Conservation (phyloP, 2,888 invertebrate species). For the Pollenia griseotomentosa region DNA sequence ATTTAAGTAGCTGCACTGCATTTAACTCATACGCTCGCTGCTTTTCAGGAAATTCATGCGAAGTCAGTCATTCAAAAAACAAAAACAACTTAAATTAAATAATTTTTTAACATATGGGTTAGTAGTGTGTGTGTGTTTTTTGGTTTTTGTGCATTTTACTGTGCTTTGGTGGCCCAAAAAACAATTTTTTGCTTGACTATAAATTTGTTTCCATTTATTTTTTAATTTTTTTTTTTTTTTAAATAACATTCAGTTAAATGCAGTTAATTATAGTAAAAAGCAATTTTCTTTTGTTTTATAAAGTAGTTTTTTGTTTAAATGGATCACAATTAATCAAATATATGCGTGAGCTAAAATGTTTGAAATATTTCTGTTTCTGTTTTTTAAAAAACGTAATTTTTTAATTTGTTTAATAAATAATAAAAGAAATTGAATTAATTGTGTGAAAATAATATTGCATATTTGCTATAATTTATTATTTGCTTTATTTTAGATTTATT, state of each 20-base stretch:
- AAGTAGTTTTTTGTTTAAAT: neutral
- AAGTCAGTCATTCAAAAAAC: slow-evolving; percentile 61
- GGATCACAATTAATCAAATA: neutral
- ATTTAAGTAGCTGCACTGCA: slow-evolving; percentile 20
- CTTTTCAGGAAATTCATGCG: slow-evolving; percentile 66
- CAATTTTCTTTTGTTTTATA: slow-evolving; percentile 23
- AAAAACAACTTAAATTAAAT: slow-evolving; percentile 28
- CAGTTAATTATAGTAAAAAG: slow-evolving; percentile 59
- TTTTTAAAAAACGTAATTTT: neutral
- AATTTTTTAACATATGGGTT: slow-evolving; percentile 56
- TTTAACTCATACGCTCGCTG: slow-evolving; percentile 19
- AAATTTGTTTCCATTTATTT: slow-evolving; percentile 61
- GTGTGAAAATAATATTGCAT: neutral
- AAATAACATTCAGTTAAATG: slow-evolving; percentile 65
- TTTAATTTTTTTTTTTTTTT: neutral
- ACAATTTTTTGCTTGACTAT: neutral
- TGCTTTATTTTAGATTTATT: neutral
- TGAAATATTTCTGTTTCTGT: neutral
- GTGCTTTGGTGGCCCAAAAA: slow-evolving; percentile 9
- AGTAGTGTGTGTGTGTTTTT: slow-evolving; percentile 56
- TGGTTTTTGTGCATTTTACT: slow-evolving; percentile 16
- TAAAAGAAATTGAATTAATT: neutral
- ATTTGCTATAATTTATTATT: neutral
- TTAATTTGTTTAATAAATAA: neutral
- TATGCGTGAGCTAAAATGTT: neutral